Percentiles rank a stretch among this genome's conserved stretches.
Conservation (phyloP, 2,888 invertebrate species). For the Reticulitermes lucifugus region DNA sequence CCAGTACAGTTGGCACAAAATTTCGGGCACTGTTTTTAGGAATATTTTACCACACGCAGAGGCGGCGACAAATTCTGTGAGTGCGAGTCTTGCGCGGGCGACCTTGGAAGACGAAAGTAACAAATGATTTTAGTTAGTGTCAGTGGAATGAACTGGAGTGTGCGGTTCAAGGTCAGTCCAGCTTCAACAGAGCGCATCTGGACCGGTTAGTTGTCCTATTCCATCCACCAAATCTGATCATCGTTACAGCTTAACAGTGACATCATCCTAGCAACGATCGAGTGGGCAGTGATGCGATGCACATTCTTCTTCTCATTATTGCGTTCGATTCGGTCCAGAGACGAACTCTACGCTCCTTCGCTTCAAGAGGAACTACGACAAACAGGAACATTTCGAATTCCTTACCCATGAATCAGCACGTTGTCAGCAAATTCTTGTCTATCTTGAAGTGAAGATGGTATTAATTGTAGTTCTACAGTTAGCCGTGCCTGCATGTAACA, state of each 20-base stretch:
- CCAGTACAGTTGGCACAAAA: too few species aligned
- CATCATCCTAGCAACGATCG: not conserved
- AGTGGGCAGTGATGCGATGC: conserved; percentile 9
- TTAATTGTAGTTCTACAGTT: too few species aligned
- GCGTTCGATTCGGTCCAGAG: conserved; percentile 3
- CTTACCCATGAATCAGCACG: not conserved
- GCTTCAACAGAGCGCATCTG: conserved; percentile 13
- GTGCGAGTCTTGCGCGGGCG: not conserved
- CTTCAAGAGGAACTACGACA: not conserved
- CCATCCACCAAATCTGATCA: not conserved
- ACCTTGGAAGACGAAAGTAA: not conserved
- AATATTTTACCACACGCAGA: not conserved
- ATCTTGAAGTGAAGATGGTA: not conserved
- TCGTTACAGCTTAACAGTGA: not conserved
- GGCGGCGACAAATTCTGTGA: not conserved
- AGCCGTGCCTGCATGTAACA: too few species aligned
- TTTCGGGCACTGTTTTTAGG: too few species aligned
- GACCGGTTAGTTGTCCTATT: conserved; percentile 13
- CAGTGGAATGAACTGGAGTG: conserved; percentile 10
- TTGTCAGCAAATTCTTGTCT: conserved; percentile 1
- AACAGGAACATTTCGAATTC: conserved; percentile 10
- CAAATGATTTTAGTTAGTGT: conserved; percentile 7
- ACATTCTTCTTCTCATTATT: not conserved
- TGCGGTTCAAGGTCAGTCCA: conserved; percentile 16
- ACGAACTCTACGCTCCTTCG: not conserved